Evolutionary conservation across 2,888 invertebrate species (phyloP).

Genomic region (Acrobasis repandana): DNA sequence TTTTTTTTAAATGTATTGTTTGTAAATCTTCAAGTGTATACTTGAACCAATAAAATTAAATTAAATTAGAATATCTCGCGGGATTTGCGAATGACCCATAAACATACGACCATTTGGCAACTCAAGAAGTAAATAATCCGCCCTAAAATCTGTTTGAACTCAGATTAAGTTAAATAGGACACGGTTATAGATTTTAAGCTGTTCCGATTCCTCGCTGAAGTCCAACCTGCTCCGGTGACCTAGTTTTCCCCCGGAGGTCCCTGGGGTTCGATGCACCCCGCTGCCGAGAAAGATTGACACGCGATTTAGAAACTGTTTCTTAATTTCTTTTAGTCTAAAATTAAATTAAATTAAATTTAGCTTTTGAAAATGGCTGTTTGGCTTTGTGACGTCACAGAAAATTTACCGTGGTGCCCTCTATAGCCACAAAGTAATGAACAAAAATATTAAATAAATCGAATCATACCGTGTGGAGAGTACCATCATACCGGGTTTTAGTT

Average conservation of each 20-base stretch:
- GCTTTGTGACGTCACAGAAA: too few species aligned
- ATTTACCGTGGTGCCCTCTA: too few species aligned
- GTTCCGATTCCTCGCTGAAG: slow-evolving; percentile 19
- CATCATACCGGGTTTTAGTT: too few species aligned
- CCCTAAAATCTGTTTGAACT: neutral
- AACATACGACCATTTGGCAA: neutral
- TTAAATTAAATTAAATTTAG: too few species aligned
- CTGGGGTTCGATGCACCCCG: slow-evolving; percentile 17
- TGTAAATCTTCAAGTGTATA: too few species aligned
- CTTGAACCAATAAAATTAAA: too few species aligned
- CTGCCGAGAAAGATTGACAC: slow-evolving; percentile 11
- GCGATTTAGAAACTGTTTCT: neutral
- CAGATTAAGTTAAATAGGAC: slow-evolving; percentile 19
- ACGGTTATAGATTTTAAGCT: slow-evolving; percentile 25
- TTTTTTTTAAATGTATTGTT: too few species aligned
- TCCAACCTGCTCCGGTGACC: slow-evolving; percentile 62
- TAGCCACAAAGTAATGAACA: too few species aligned
- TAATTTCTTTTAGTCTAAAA: neutral
- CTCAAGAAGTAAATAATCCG: neutral
- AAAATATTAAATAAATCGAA: too few species aligned
- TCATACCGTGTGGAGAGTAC: too few species aligned
- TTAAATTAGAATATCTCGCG: too few species aligned
- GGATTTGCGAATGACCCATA: neutral
- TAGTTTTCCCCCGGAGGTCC: slow-evolving; percentile 50
- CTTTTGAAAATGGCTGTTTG: too few species aligned